Percentiles rank a stretch among this genome's conserved stretches.
phyloP scores from a whole-genome alignment of 2,888 invertebrate species.

The Lissocephala sabroskyi region DNA sequence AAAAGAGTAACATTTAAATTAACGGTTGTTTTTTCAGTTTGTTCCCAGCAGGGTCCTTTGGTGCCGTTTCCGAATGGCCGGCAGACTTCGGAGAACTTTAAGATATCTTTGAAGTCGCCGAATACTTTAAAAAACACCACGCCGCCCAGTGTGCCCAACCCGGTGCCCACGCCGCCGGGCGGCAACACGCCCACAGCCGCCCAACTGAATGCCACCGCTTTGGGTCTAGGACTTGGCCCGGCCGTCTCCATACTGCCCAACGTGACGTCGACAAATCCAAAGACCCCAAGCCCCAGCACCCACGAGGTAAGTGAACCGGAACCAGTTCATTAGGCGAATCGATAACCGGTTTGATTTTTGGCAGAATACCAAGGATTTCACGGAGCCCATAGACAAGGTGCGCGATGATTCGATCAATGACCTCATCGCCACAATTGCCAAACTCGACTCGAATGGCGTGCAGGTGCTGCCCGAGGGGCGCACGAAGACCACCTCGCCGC shows the following conservation, averaged over 20 bases:
- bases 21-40: slow-evolving; percentile 48
- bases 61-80: slow-evolving; percentile 72
- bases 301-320: slow-evolving; percentile 73
- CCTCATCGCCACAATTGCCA: slow-evolving; percentile 89
- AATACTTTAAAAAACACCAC: slow-evolving; percentile 71
- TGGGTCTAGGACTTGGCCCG: slow-evolving; percentile 64
- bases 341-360: too few species aligned
- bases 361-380: slow-evolving; percentile 75
- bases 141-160: slow-evolving; percentile 51
- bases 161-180: slow-evolving; percentile 32
- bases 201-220: slow-evolving; percentile 57
- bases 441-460: slow-evolving; percentile 89
- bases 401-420: slow-evolving; percentile 90
- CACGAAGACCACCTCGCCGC: slow-evolving; percentile 76
- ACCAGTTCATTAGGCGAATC: too few species aligned
- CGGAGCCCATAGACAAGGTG: slow-evolving; percentile 83
- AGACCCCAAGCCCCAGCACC: slow-evolving; percentile 86
- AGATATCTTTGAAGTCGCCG: slow-evolving; percentile 72
- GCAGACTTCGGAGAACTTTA: slow-evolving; percentile 72
- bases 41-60: slow-evolving; percentile 69
- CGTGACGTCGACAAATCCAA: slow-evolving; percentile 85
- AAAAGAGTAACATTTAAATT: too few species aligned
- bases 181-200: slow-evolving; percentile 27
- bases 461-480: slow-evolving; percentile 78
- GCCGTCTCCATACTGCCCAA: slow-evolving; percentile 70